phyloP scores from a whole-genome alignment of 2,797 vertebrate species.

The Myotis myotis region DNA sequence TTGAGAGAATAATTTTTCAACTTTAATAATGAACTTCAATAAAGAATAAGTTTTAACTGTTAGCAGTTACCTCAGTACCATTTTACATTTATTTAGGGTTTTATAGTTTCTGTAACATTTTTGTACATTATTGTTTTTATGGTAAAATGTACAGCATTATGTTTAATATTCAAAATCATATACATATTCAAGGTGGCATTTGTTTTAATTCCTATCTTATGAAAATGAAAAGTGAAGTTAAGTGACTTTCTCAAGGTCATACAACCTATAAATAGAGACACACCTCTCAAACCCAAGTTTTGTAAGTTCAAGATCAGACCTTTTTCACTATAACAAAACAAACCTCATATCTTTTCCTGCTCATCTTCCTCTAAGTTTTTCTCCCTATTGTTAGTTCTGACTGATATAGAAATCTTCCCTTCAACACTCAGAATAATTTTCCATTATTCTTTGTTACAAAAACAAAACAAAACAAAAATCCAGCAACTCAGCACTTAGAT shows the following conservation, averaged over 20 bases:
- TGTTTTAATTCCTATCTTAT: neutral
- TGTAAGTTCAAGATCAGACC: neutral
- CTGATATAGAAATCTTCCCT: neutral
- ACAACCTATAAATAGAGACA: neutral
- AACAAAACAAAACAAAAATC: neutral
- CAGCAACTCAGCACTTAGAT: too few relatives aligned
- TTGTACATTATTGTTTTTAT: neutral
- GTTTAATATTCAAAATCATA: neutral
- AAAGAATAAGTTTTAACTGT: neutral
- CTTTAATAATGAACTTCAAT: neutral
- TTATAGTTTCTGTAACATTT: neutral
- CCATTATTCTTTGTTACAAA: neutral
- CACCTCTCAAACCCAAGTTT: neutral
- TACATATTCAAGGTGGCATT: neutral
- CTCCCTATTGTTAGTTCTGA: neutral
- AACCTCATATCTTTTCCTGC: neutral
- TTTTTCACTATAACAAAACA: neutral
- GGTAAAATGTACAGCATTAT: neutral
- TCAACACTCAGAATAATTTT: neutral
- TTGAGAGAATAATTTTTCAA: neutral
- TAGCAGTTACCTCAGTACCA: neutral
- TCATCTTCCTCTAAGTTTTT: neutral
- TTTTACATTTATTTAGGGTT: neutral
- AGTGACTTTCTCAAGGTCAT: neutral
- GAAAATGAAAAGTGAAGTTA: neutral